Conservation (phyloP, 1,140 invertebrate species). For the Pogonomyrmex californicus region DNA sequence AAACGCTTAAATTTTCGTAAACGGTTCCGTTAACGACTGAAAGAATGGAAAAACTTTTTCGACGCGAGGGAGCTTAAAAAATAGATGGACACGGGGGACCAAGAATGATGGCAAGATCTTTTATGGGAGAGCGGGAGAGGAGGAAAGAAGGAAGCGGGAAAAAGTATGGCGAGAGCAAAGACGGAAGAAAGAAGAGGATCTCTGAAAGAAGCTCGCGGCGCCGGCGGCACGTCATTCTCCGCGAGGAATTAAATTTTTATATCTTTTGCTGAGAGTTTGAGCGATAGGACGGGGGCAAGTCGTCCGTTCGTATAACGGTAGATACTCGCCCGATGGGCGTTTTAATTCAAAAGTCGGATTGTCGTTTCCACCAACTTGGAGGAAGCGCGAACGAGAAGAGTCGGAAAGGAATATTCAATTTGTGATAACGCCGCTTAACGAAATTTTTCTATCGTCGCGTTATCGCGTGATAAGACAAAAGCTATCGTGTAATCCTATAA, state of each 20-base stretch:
- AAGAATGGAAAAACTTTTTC: slow-evolving; percentile 73
- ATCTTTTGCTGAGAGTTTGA: slow-evolving; percentile 86
- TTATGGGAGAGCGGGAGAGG: slow-evolving; percentile 27
- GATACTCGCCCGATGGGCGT: slow-evolving; percentile 58
- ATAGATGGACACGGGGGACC: slow-evolving; percentile 41
- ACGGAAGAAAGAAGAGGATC: slow-evolving; percentile 71
- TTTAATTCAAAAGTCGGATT: slow-evolving; percentile 76
- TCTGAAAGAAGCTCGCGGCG: slow-evolving; percentile 80
- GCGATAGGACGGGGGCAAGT: slow-evolving; percentile 76
- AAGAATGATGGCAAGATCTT: slow-evolving; percentile 39
- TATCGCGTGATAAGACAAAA: slow-evolving; percentile 16
- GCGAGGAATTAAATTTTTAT: slow-evolving; percentile 87
- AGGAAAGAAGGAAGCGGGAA: slow-evolving; percentile 10
- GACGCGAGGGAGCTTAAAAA: slow-evolving; percentile 26
- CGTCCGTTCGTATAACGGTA: slow-evolving; percentile 4
- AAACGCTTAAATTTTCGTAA: slow-evolving; percentile 64
- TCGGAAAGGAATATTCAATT: slow-evolving; percentile 41
- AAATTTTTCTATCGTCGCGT: slow-evolving; percentile 40
- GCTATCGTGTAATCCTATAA: background rate
- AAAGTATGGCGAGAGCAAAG: slow-evolving; percentile 54
- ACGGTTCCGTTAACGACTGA: slow-evolving; percentile 71
- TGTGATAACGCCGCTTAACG: slow-evolving; percentile 12
- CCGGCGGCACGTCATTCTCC: slow-evolving; percentile 83
- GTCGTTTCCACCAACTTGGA: slow-evolving; percentile 31
- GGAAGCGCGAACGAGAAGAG: slow-evolving; percentile 14